Evolutionary conservation across 2,888 invertebrate species (phyloP), one percentile per base, ranked within the genome.

Genomic region (Yponomeuta plumbellus): DNA sequence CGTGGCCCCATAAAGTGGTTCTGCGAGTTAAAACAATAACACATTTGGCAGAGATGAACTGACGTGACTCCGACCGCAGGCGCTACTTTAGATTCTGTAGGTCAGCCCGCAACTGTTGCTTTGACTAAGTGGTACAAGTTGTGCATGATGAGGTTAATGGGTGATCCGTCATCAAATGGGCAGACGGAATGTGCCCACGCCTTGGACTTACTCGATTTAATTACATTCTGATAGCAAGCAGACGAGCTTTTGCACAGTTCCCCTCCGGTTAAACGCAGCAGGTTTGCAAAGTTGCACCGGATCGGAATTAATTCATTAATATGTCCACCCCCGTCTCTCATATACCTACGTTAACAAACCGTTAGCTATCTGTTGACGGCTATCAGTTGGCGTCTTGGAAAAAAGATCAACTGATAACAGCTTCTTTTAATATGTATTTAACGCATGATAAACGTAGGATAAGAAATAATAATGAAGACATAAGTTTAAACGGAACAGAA

Each of bases 21-120:
- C 76, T 74, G 17, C 76, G 75, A 79, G 78, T 81, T 83, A 81
- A 87, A 86, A 88, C 85, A 86, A 87, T 86, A 85, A 84, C 78
- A 76, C 84, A 84, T 85, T 85, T 77, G 75, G 73, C 68, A 64
- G 70, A 77, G 79, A 85, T 82, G 79, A 75, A 80, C 76, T 78
- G 77, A 64, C 71, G 74, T 70, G 76, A 81, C 79, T 76, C 70
- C 70, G 66, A 75, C 76, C 77, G 72, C 78, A 79, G 73, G 71
- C 71, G 73, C 70, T 70, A 73, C 75, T 75, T 74, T 74, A 75
- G 74, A 75, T 75, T 74, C 71, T 75, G 69, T 75, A 76, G 79
- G 79, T 77, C 76, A 77, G 66, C 69, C 65, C 65, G 52, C 40
- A 40, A 23, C 23, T 65, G 44, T 17, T 52, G 44, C 44, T 52